Conservation (phyloP, 1,140 invertebrate species). For the Phenacoccus solenopsis region DNA sequence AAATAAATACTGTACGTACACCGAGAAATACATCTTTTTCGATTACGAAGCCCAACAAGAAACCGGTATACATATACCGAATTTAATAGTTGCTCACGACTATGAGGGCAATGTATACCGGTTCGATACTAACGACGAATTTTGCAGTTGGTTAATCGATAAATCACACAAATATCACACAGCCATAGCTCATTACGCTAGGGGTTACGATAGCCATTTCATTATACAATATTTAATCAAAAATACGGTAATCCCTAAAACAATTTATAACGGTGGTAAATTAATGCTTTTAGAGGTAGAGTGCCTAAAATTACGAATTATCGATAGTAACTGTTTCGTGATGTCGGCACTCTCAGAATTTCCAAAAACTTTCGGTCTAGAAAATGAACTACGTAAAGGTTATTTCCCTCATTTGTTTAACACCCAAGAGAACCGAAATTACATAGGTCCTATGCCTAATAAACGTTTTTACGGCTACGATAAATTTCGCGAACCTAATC, state of each 20-base stretch:
- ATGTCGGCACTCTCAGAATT: not conserved
- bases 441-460: conserved; percentile 17
- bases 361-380: conserved; percentile 15
- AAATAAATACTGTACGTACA: conserved; percentile 9
- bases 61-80: conserved; percentile 12
- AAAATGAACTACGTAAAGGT: conserved; percentile 20
- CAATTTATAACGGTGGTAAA: conserved; percentile 12
- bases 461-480: conserved; percentile 19
- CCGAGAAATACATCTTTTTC: conserved; percentile 13
- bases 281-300: conserved; percentile 11
- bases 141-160: conserved; percentile 17
- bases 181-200: conserved; percentile 18
- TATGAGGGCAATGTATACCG: not conserved
- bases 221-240: conserved; percentile 8
- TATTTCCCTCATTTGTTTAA: conserved; percentile 21
- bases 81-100: conserved; percentile 12
- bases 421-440: conserved; percentile 20
- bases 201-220: not conserved
- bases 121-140: conserved; percentile 10
- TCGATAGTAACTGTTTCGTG: conserved; percentile 10
- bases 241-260: conserved; percentile 11
- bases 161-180: conserved; percentile 4
- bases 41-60: conserved; percentile 16
- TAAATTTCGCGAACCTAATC: not conserved
- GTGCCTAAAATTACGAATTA: not conserved